A percentile compares a stretch with the other conserved stretches of the same genome.
These are phyloP conservation scores for Drosophila watanabei DNA, from an alignment of 1,140 invertebrate genomes.

Conservation along the genomic window DNA sequence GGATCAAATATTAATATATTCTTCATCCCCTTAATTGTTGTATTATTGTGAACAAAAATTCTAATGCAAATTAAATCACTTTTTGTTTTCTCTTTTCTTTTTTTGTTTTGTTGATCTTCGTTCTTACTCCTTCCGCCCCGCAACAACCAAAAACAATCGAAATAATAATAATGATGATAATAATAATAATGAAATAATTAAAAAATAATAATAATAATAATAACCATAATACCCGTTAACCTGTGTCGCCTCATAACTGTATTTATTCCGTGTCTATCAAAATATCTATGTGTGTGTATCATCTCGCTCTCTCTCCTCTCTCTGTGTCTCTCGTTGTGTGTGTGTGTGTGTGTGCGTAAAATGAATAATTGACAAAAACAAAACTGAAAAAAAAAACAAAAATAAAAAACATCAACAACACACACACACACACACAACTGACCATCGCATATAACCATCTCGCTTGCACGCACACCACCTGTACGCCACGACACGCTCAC, in stretches of 20 bases:
- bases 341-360: constrained; percentile 25
- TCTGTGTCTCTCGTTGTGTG: constrained; percentile 2
- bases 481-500: constrained; percentile 26
- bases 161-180: neutral
- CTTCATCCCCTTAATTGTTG: constrained; percentile 24
- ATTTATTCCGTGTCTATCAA: constrained; percentile 49
- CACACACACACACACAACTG: constrained; percentile 29
- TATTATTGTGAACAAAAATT: constrained; percentile 39
- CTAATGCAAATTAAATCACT: constrained; percentile 35
- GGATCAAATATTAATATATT: neutral
- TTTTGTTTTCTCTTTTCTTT: constrained; percentile 35
- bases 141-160: constrained; percentile 27
- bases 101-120: constrained; percentile 24
- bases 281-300: constrained; percentile 48
- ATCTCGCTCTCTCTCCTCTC: constrained; percentile 16
- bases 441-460: constrained; percentile 28
- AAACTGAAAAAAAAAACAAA: constrained; percentile 8
- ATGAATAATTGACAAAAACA: constrained; percentile 28
- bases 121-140: constrained; percentile 6
- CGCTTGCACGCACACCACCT: constrained; percentile 49
- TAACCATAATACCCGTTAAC: constrained; percentile 26
- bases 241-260: constrained; percentile 46
- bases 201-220: constrained; percentile 7
- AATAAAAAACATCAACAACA: constrained; percentile 19
- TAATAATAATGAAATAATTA: constrained; percentile 13